A percentile compares a stretch with the other conserved stretches of the same genome.
These are phyloP conservation scores for Goniozus legneri DNA, from an alignment of 1,140 invertebrate genomes.

Conservation along the genomic window DNA sequence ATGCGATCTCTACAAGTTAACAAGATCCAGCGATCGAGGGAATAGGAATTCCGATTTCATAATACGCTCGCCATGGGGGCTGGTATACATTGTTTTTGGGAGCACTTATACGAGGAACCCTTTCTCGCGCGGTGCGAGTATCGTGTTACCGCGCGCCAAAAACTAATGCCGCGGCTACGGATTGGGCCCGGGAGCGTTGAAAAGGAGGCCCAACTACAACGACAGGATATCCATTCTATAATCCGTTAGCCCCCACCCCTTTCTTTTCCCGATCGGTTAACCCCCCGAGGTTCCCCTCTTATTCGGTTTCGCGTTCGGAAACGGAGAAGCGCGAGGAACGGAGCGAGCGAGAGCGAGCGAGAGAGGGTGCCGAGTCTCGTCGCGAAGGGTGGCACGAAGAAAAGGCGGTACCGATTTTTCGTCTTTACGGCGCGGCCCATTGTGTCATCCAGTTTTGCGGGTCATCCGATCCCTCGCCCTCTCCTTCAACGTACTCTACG, in stretches of 20 bases:
- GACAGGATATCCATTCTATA: slow-evolving; percentile 44
- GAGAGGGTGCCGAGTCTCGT: too few species aligned
- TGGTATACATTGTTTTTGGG: too few species aligned
- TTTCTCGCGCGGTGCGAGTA: background rate
- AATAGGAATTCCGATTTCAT: too few species aligned
- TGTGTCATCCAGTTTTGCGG: slow-evolving; percentile 23
- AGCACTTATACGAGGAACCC: too few species aligned
- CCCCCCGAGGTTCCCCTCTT: slow-evolving; percentile 1
- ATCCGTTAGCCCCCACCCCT: slow-evolving; percentile 19
- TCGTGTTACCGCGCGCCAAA: background rate
- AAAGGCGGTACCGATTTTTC: slow-evolving; percentile 47
- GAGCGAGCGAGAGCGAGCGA: background rate
- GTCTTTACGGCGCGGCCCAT: slow-evolving; percentile 24
- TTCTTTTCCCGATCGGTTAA: background rate
- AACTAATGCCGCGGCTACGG: too few species aligned
- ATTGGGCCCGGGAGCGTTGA: background rate
- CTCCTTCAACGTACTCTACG: slow-evolving; percentile 20
- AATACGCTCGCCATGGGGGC: too few species aligned
- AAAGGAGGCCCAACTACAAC: slow-evolving; percentile 2
- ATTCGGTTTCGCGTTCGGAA: background rate
- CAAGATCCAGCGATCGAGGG: too few species aligned
- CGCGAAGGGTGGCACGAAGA: slow-evolving; percentile 29
- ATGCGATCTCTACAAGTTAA: too few species aligned
- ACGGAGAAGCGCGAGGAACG: background rate
- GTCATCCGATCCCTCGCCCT: slow-evolving; percentile 35